Evolutionary conservation across 2,797 vertebrate genomes (phyloP).

Genomic region (Myotis pilosus): DNA sequence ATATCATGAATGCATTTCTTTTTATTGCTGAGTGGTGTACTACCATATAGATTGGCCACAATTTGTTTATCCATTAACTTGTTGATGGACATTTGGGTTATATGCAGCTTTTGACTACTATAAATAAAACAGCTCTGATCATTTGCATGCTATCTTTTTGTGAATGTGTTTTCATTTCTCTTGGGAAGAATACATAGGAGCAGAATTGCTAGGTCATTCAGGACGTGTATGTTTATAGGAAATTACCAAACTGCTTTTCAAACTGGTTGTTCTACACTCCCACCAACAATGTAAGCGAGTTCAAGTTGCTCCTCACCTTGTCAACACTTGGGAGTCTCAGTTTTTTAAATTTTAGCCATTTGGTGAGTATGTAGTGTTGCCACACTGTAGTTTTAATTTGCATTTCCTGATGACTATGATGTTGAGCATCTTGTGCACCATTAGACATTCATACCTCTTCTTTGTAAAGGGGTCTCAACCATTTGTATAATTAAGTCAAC

Average conservation of each 20-base stretch:
- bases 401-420: not conserved
- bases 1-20: not conserved
- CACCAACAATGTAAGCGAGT: accelerated
- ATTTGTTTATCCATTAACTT: not conserved
- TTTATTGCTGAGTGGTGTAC: not conserved
- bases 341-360: not conserved
- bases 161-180: not conserved
- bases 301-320: not conserved
- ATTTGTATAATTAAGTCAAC: not conserved
- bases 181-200: not conserved
- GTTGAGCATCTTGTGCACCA: not conserved
- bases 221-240: not conserved
- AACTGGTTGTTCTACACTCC: not conserved
- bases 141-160: not conserved
- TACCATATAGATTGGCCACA: too few species aligned
- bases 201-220: not conserved
- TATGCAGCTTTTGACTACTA: not conserved
- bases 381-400: not conserved
- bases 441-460: not conserved
- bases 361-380: not conserved
- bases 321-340: too few species aligned
- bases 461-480: not conserved
- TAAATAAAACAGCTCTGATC: not conserved
- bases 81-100: not conserved
- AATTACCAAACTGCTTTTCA: not conserved